Evolutionary conservation across 2,888 invertebrate species (phyloP), one percentile per base, ranked within the genome.

Genomic region (Zeuzera pyrina): DNA sequence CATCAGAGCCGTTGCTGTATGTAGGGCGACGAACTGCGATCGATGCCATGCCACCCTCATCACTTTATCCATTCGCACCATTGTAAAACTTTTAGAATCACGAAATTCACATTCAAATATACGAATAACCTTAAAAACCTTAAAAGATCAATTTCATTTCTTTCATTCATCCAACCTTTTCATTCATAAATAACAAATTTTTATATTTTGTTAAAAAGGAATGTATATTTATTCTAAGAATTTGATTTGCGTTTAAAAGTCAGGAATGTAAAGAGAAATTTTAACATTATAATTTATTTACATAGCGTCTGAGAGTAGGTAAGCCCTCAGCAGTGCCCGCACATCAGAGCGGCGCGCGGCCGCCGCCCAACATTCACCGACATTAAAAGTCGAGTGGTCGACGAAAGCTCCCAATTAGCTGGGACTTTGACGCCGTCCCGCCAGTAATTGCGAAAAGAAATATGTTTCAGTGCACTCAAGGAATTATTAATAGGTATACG

Each of bases 21-120:
- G 78, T 81, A 79, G 81, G 78, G 64, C 81, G 78, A 77, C 81
- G 79, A 81, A 79, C 81, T 76, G 67, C 76, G 79, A 79, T 79
- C 81, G 81, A 81, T 81, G 71, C 49, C 60, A 61, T 54, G 49
- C 66, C 68, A 68, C 73, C 72, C 74, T 72, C 76, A 49, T 61
- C 51, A 66, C 73, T 79, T 77, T 74, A 76, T 74, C 71, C 79
- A 74, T 78, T 78, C 71, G 67, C 72, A 78, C 64, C 59, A 69
- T 59, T 60, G 65, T 68, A 66, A 12, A 77, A 77, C 74, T 74
- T 76, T 66, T 59, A 58, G 71, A 69, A 74, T 73, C 68, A 72
- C 63, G 73, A 68, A 67, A 68, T 56, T 49, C 55, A 52, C 52
- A 52, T 8, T 28, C 25, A 12, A 12, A 12, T 25, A 11, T 25